Conservation (phyloP, 2,888 invertebrate species). For the Drosophila kambysellisi region DNA sequence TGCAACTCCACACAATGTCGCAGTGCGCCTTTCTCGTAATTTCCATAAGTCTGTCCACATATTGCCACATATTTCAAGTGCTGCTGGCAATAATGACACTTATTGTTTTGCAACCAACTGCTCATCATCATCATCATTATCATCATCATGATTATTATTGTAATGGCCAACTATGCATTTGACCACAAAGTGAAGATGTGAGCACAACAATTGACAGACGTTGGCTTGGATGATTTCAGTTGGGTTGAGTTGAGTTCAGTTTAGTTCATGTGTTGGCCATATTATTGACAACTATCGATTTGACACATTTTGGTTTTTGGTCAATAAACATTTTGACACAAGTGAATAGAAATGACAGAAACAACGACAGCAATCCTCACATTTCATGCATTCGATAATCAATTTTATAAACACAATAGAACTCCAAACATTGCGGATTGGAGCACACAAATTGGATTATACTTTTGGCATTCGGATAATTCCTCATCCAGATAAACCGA, state of each 20-base stretch:
- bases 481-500: slow-evolving; percentile 30
- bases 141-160: neutral
- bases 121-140: slow-evolving; percentile 22
- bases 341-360: slow-evolving; percentile 7
- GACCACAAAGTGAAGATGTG: slow-evolving; percentile 27
- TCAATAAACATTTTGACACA: slow-evolving; percentile 65
- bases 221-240: slow-evolving; percentile 9
- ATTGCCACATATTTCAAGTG: slow-evolving; percentile 47
- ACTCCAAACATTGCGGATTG: slow-evolving; percentile 40
- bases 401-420: slow-evolving; percentile 36
- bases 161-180: slow-evolving; percentile 4
- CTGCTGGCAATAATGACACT: slow-evolving; percentile 53
- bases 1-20: slow-evolving; percentile 50
- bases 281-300: slow-evolving; percentile 71
- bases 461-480: slow-evolving; percentile 34
- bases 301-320: slow-evolving; percentile 67
- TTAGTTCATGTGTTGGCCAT: slow-evolving; percentile 22
- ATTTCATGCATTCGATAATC: slow-evolving; percentile 54
- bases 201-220: slow-evolving; percentile 25
- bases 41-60: slow-evolving; percentile 58
- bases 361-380: slow-evolving; percentile 10
- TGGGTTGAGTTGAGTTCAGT: slow-evolving; percentile 1
- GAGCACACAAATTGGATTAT: slow-evolving; percentile 36
- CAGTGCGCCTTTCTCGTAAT: slow-evolving; percentile 58
- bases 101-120: slow-evolving; percentile 40